These are phyloP conservation scores for Hyperoplus immaculatus DNA, from an alignment of 2,797 vertebrate species.

Conservation along the genomic window DNA sequence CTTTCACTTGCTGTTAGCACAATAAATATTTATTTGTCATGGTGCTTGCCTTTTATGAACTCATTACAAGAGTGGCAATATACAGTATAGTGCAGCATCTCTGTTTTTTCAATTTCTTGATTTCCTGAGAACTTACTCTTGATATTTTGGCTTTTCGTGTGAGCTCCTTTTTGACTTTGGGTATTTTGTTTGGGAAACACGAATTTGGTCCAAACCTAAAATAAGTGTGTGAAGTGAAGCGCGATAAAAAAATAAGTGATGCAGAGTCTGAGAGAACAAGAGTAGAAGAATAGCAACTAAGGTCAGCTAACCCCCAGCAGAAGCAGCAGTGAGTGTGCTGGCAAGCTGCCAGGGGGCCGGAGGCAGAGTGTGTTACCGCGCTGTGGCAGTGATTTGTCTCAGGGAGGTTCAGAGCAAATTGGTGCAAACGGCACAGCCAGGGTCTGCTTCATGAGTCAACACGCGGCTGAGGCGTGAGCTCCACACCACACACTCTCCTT, in stretches of 20 bases:
- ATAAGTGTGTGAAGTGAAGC: slow-evolving; percentile 15
- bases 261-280: slow-evolving; percentile 12
- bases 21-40: slow-evolving; percentile 52
- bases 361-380: slow-evolving; percentile 67
- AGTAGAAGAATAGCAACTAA: slow-evolving; percentile 31
- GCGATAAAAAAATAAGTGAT: slow-evolving; percentile 8
- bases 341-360: slow-evolving; percentile 66
- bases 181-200: slow-evolving; percentile 7
- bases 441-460: slow-evolving; percentile 75
- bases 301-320: slow-evolving; percentile 51
- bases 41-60: slow-evolving; percentile 53
- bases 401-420: slow-evolving; percentile 79
- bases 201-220: slow-evolving; percentile 8
- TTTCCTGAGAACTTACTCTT: not conserved
- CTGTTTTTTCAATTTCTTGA: slow-evolving; percentile 2
- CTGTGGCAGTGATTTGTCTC: slow-evolving; percentile 79
- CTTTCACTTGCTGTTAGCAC: slow-evolving; percentile 14
- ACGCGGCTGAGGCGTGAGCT: slow-evolving; percentile 69
- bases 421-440: slow-evolving; percentile 76
- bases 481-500: slow-evolving; percentile 54
- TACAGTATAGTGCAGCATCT: slow-evolving; percentile 8
- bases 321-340: slow-evolving; percentile 58
- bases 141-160: not conserved
- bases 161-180: not conserved
- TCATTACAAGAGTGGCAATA: slow-evolving; percentile 24